Evolutionary conservation across 2,888 invertebrate genomes (phyloP).

Genomic region (Calliphora vomitoria): DNA sequence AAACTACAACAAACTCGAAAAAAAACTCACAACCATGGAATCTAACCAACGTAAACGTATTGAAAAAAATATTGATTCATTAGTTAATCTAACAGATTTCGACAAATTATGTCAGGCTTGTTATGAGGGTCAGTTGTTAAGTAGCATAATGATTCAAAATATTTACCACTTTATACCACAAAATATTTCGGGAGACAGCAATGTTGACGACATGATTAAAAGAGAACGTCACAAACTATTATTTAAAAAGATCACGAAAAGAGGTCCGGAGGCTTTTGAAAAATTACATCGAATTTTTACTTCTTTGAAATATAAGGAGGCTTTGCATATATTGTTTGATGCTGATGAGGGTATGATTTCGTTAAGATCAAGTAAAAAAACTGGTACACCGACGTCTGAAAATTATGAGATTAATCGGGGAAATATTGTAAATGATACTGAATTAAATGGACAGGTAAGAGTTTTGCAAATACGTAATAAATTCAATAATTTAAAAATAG

Average conservation of each 20-base stretch:
- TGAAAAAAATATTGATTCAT: slow-evolving; percentile 85
- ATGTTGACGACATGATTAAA: slow-evolving; percentile 51
- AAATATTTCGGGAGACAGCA: neutral
- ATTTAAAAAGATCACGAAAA: slow-evolving; percentile 86
- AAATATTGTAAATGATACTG: neutral
- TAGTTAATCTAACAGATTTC: slow-evolving; percentile 86
- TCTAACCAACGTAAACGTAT: slow-evolving; percentile 85
- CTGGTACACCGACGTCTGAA: neutral
- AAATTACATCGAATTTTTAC: slow-evolving; percentile 84
- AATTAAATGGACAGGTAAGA: slow-evolving; percentile 1
- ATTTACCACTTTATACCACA: slow-evolving; percentile 50
- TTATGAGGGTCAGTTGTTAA: slow-evolving; percentile 75
- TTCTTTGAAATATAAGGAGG: slow-evolving; percentile 71
- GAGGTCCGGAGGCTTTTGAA: slow-evolving; percentile 87
- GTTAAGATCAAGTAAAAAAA: slow-evolving; percentile 17
- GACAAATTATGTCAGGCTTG: slow-evolving; percentile 83
- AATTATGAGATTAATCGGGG: neutral
- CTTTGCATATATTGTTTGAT: slow-evolving; percentile 75
- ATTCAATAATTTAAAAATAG: too few relatives aligned
- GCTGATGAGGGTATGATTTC: slow-evolving; percentile 30
- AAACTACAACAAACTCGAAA: neutral
- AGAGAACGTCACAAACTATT: slow-evolving; percentile 81
- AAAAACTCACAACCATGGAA: slow-evolving; percentile 83
- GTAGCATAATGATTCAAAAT: slow-evolving; percentile 79
- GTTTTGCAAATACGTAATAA: too few relatives aligned